Evolutionary conservation across 2,888 invertebrate species (phyloP), one percentile per base, ranked within the genome.

Genomic region (Cactoblastis cactorum): DNA sequence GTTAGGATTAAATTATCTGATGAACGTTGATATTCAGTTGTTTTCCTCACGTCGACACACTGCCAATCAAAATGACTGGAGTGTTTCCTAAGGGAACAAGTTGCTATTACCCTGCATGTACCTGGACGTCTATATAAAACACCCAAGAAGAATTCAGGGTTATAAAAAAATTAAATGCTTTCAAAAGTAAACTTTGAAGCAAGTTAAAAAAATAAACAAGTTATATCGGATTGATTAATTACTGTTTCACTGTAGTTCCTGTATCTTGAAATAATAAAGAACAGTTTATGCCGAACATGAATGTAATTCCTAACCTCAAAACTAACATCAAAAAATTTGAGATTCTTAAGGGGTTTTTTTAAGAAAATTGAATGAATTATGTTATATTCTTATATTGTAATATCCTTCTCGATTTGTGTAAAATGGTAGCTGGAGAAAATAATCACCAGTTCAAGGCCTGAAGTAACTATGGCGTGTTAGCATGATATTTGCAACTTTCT

Each of bases 21-120:
- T n/a, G n/a, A n/a, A n/a, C n/a, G n/a, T n/a, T n/a, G n/a, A n/a
- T n/a, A n/a, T n/a, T n/a, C n/a, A n/a, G 51, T 33, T 71, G 70
- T 73, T 45, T 73, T 76, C 78, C 74, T 56, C 67, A 68, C 55
- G 77, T 78, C 80, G 80, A 80, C 80, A 77, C 78, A 77, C 61
- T 63, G 69, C 63, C 38, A 63, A 56, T 53, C 62, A 63, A 39
- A 2, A n/a, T 3, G 22, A 52, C 62, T 55, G 8, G 55, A 67
- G 57, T 82, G 82, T 82, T 85, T 84, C 85, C 85, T 84, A 82
- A 58, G 73, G 78, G 84, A 83, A 80, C 51, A 28, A 2, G 45
- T 69, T 65, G 37, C 19, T 83, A 17, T 83, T 52, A 76, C 84
- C 83, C 77, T 55, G 57, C 52, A 45, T 76, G 79, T 79, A 81